phyloP scores from a whole-genome alignment of 2,113 vertebrate species.

The Ranitomeya variabilis region DNA sequence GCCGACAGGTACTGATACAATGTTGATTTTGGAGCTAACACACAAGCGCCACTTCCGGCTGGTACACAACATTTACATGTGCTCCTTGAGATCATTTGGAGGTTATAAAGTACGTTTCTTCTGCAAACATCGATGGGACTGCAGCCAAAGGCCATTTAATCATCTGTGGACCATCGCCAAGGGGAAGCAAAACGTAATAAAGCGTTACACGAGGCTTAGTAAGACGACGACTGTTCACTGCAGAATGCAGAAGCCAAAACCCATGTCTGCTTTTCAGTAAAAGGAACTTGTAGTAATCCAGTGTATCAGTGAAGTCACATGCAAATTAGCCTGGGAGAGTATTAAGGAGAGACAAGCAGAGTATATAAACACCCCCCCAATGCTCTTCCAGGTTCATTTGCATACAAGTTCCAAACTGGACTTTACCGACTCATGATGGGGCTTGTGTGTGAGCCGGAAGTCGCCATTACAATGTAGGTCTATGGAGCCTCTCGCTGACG shows the following conservation, averaged over 20 bases:
- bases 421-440: too few species aligned
- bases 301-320: too few species aligned
- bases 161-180: neutral
- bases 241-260: neutral
- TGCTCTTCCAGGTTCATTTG: too few species aligned
- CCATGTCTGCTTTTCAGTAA: too few species aligned
- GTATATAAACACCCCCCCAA: too few species aligned
- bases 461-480: too few species aligned
- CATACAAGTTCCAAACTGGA: too few species aligned
- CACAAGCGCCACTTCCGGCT: neutral
- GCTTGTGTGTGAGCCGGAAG: too few species aligned
- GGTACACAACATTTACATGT: constrained; percentile 7
- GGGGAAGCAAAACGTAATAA: neutral
- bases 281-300: too few species aligned
- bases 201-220: neutral
- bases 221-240: neutral
- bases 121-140: neutral
- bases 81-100: neutral
- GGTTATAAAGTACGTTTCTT: neutral
- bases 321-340: too few species aligned
- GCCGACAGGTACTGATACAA: neutral
- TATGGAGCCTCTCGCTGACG: too few species aligned
- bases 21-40: neutral
- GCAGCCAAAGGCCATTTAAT: neutral
- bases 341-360: too few species aligned